phyloP scores from a whole-genome alignment of 1,140 invertebrate genomes.

The Drosophila biarmipes region DNA sequence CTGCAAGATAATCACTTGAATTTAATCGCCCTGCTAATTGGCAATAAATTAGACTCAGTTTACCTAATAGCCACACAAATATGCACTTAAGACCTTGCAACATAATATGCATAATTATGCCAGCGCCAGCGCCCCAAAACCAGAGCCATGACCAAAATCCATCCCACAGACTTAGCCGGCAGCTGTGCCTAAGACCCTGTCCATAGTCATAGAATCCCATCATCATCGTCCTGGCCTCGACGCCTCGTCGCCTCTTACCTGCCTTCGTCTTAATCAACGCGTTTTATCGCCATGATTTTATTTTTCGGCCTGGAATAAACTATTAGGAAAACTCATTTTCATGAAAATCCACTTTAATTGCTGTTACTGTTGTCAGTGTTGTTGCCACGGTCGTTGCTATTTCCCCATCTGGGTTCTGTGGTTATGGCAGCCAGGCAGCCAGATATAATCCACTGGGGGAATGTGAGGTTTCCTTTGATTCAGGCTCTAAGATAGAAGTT shows the following conservation, averaged over 20 bases:
- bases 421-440: constrained; percentile 21
- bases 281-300: constrained; percentile 67
- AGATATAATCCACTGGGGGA: constrained; percentile 16
- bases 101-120: constrained; percentile 70
- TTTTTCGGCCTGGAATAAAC: constrained; percentile 71
- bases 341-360: constrained; percentile 82
- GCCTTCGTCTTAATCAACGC: constrained; percentile 64
- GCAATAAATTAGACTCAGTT: constrained; percentile 62
- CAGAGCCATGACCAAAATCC: constrained; percentile 7
- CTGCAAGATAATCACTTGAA: constrained; percentile 39
- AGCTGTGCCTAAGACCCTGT: constrained; percentile 27
- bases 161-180: not conserved
- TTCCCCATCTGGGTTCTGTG: constrained; percentile 33
- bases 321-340: constrained; percentile 81
- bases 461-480: not conserved
- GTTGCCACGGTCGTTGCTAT: constrained; percentile 29
- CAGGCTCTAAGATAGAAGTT: too few relatives aligned
- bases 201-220: constrained; percentile 15
- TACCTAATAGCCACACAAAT: constrained; percentile 38
- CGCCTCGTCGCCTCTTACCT: constrained; percentile 23
- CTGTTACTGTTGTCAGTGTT: constrained; percentile 56
- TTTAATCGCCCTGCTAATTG: constrained; percentile 68
- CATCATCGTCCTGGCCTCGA: constrained; percentile 26
- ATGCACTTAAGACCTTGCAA: constrained; percentile 53
- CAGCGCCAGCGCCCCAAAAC: constrained; percentile 10